phyloP scores from a whole-genome alignment of 2,113 vertebrate genomes.

The Cyprinodon variegatus region DNA sequence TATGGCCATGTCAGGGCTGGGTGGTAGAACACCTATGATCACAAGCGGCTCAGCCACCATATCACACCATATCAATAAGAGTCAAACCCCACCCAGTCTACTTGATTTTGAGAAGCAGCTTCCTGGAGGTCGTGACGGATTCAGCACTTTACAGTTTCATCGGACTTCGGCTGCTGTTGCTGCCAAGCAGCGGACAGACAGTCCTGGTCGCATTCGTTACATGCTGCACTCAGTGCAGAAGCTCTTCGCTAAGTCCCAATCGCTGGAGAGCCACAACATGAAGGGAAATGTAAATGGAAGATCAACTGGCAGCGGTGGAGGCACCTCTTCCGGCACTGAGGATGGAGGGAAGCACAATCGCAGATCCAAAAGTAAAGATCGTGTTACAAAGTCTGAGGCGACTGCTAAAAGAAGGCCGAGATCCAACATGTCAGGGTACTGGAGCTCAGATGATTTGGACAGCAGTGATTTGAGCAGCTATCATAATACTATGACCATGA shows the following conservation, averaged over 20 bases:
- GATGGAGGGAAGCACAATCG: conserved; percentile 87
- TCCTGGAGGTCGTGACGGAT: conserved; percentile 91
- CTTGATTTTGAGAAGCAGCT: conserved; percentile 97
- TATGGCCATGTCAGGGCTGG: conserved; percentile 66
- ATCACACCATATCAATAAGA: conserved; percentile 82
- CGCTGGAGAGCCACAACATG: conserved; percentile 85
- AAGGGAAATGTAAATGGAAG: conserved; percentile 90
- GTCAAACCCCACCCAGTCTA: conserved; percentile 89
- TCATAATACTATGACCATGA: conserved; percentile 89
- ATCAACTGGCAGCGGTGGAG: conserved; percentile 72
- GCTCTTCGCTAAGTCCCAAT: conserved; percentile 90
- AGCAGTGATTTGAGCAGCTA: conserved; percentile 91
- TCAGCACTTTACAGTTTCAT: conserved; percentile 97
- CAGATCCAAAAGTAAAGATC: conserved; percentile 96
- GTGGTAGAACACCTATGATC: conserved; percentile 80
- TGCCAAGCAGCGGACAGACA: conserved; percentile 92
- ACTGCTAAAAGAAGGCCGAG: conserved; percentile 89
- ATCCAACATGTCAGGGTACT: conserved; percentile 97
- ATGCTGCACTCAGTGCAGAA: conserved; percentile 96
- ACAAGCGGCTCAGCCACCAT: conserved; percentile 83
- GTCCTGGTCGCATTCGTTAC: conserved; percentile 95
- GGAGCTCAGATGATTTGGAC: conserved; percentile 97
- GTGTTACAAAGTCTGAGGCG: conserved; percentile 88
- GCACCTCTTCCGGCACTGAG: conserved; percentile 74
- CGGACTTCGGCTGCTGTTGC: conserved; percentile 79